Evolutionary conservation across 2,113 vertebrate genomes (phyloP), one percentile per base, ranked within the genome.

Genomic region (Lipophrys pholis): DNA sequence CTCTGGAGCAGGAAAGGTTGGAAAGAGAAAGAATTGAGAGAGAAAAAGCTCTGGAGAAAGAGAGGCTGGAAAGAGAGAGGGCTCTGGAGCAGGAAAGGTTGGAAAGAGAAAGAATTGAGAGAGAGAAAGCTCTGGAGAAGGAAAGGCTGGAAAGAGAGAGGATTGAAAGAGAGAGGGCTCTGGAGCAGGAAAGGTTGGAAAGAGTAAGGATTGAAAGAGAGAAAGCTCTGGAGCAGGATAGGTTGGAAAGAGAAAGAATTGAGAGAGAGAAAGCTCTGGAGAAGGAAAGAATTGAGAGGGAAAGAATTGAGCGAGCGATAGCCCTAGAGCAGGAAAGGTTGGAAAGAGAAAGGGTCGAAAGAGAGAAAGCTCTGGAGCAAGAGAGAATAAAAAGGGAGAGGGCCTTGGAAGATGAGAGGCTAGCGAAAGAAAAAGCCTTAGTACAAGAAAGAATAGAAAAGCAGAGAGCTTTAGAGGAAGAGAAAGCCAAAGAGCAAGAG

Each of bases 201-300:
- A 84, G 70, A 63, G 74, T 81, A 65, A 56, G 68, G 67, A 74
- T 68, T 78, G 82, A 91, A 64, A 84, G 70, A 63, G 81, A 91
- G 63, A 75, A 80, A 46, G 90, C 2, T 0, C 21, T 70, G 1
- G 77, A 84, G 39, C 30, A 52, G 43, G 76, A 91, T 11, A 59
- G 51, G 38, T 6, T 83, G 10, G 58, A 82, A 30, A 15, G 2
- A 38, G 73, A 87, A 35, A 41, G 53, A 6, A 40, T 87, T 8
- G 55, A 84, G 60, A 70, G 11, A 11, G 85, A 83, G 21, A 82
- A 10, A 8, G 70, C 73, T 17, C 41, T 68, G 2, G 45, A 83
- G 45, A 16, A 63, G 9, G 78, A 86, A 6, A 74, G 49, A 36
- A 15, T 67, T 12, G 83, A 83, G 42, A 80, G 38, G 38, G 83